A percentile compares a stretch with the other conserved stretches of the same genome.
phyloP scores from a whole-genome alignment of 2,888 invertebrate species.

The Brachylomia viminalis region DNA sequence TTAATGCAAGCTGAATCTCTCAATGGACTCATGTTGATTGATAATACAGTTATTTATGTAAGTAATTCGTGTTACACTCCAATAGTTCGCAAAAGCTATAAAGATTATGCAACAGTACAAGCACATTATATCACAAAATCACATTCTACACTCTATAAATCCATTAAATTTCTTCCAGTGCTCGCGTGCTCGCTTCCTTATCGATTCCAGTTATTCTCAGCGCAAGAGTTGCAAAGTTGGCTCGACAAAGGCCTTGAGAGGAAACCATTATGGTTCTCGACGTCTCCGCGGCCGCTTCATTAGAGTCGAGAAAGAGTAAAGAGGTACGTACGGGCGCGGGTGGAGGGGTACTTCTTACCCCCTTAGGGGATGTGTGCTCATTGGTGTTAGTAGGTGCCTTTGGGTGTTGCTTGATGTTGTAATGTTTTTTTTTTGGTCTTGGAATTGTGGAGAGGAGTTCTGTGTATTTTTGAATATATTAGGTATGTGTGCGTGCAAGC shows the following conservation, averaged over 20 bases:
- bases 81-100: not conserved
- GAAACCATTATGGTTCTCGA: slow-evolving; percentile 88
- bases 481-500: not conserved
- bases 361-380: slow-evolving; percentile 25
- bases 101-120: not conserved
- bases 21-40: not conserved
- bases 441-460: not conserved
- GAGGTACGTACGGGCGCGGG: slow-evolving; percentile 22
- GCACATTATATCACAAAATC: slow-evolving; percentile 31
- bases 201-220: slow-evolving; percentile 80
- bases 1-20: not conserved
- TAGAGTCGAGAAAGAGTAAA: slow-evolving; percentile 80
- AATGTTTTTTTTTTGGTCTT: not conserved
- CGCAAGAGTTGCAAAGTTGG: slow-evolving; percentile 86
- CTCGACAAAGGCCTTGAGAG: slow-evolving; percentile 87
- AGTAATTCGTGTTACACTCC: not conserved
- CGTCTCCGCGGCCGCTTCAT: slow-evolving; percentile 86
- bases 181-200: slow-evolving; percentile 73
- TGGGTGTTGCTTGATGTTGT: slow-evolving; percentile 21
- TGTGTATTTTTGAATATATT: not conserved
- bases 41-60: not conserved
- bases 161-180: slow-evolving; percentile 58
- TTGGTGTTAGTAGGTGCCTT: slow-evolving; percentile 32
- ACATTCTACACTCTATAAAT: slow-evolving; percentile 51
- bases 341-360: slow-evolving; percentile 18